These are phyloP conservation scores for Forbesichthys agassizii DNA, from an alignment of 2,113 vertebrate species.

Conservation along the genomic window DNA sequence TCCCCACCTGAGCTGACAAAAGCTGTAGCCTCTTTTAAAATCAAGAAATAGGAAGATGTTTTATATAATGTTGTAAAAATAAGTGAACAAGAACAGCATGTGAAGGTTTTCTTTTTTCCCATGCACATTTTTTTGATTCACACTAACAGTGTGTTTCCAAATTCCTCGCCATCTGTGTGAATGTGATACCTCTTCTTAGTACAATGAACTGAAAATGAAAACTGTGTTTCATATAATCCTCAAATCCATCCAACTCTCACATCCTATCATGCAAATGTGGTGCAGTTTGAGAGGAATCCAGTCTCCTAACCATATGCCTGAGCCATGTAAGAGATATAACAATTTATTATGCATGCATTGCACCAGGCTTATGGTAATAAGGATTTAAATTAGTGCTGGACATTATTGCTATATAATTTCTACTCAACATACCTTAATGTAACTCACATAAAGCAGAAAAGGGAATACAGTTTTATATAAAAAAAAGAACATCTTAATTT, in stretches of 20 bases:
- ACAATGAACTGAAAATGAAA: constrained; percentile 80
- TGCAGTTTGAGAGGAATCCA: constrained; percentile 79
- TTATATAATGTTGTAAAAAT: constrained; percentile 20
- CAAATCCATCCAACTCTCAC: constrained; percentile 84
- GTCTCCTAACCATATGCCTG: constrained; percentile 77
- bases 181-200: constrained; percentile 81
- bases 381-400: constrained; percentile 84
- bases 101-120: constrained; percentile 49
- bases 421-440: constrained; percentile 70
- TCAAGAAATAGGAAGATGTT: constrained; percentile 16
- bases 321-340: constrained; percentile 80
- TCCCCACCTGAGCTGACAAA: constrained; percentile 27
- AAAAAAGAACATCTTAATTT: constrained; percentile 50
- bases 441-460: constrained; percentile 68
- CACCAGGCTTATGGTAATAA: constrained; percentile 82
- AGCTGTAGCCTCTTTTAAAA: constrained; percentile 35
- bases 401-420: constrained; percentile 81
- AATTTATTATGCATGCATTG: constrained; percentile 84
- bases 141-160: constrained; percentile 71
- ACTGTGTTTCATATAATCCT: constrained; percentile 83
- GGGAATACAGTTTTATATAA: constrained; percentile 55
- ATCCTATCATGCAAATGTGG: constrained; percentile 83
- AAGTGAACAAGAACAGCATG: constrained; percentile 37
- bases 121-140: constrained; percentile 59
- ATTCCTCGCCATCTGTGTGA: constrained; percentile 77